Base-by-base conservation (phyloP, 2,113 vertebrate genomes). In the Hypomesus transpacificus region DNA sequence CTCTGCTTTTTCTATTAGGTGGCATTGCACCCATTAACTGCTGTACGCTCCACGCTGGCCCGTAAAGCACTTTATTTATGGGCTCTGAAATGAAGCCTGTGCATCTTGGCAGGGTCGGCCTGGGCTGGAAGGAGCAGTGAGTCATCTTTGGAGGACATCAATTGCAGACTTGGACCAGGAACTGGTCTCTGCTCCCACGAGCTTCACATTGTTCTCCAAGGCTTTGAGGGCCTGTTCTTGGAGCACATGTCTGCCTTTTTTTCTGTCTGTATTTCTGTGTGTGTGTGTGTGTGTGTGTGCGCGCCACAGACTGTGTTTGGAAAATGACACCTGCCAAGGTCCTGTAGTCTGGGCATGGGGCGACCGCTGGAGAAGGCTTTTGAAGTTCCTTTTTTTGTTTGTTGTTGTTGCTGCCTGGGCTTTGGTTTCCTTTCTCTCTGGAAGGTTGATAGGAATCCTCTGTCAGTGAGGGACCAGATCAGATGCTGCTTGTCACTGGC, bases 281-380 rank as follows among this genome's bases (percentile, higher is more conserved):
- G 71, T 70, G 78, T 53, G 87, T 85, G 78, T 75, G 77, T 83
- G 52, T 86, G 14, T 62, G 75, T 86, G 72, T 69, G 79, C 75
- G 77, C 82, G 53, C 85, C 75, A 56, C 88, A 26, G 88, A 86
- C 88, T 82, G 65, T 71, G 75, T 90, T 76, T 83, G 76, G 76
- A 86, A 88, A 89, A 85, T 87, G 88, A 91, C 89, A 92, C 86
- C 91, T 88, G 80, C 83, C 84, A 90, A 78, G 80, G 85, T 88
- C 81, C 85, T 86, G 74, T 84, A 85, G 81, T 82, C 80, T 89
- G 81, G 76, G 83, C 86, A 85, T 89, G 74, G 83, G 83, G 86
- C 82, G 79, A 71, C 78, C 74, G 74, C 71, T 80, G 89, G 89
- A 87, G 87, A 90, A 88, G 86, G 82, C 82, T 85, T 82, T 78